Evolutionary conservation across 37 sponge, comb jelly and placozoan genomes (phyloP).

Genomic region (Petrosia ficiformis): DNA sequence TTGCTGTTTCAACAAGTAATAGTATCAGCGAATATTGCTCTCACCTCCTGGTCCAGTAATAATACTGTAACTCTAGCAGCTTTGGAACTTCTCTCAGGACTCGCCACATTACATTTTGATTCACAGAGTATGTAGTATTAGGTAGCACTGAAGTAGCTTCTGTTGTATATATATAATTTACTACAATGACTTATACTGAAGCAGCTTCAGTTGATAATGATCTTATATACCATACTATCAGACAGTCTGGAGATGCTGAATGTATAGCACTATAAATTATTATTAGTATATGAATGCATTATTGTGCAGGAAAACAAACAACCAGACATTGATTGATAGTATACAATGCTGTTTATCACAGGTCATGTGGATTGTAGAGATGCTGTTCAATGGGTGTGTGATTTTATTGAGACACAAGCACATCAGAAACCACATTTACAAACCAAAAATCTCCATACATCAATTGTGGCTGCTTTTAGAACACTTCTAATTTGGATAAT

Average conservation of each 20-base stretch:
- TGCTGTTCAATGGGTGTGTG: constrained; percentile 64
- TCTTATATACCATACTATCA: too few relatives aligned
- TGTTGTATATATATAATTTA: background rate
- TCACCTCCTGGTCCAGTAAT: background rate
- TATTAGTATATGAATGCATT: too few relatives aligned
- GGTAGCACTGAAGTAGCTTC: too few relatives aligned
- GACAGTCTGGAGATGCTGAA: too few relatives aligned
- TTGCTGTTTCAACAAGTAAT: background rate
- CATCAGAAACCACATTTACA: constrained; percentile 46
- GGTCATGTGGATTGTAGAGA: constrained; percentile 39
- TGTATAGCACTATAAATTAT: too few relatives aligned
- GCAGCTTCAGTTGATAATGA: background rate
- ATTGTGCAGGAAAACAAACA: too few relatives aligned
- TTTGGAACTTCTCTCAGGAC: constrained; percentile 54
- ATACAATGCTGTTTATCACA: constrained; percentile 17
- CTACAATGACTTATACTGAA: background rate
- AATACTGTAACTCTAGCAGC: constrained; percentile 38
- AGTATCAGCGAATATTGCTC: background rate
- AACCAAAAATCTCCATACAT: constrained; percentile 74
- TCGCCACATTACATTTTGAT: constrained; percentile 60
- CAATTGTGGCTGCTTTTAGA: constrained; percentile 83
- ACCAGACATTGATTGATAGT: too few relatives aligned
- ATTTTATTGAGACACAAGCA: constrained; percentile 61
- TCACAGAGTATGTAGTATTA: constrained; percentile 35
- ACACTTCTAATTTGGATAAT: constrained; percentile 61